Conservation (phyloP, 2,113 vertebrate species). For the Osmerus mordax region DNA sequence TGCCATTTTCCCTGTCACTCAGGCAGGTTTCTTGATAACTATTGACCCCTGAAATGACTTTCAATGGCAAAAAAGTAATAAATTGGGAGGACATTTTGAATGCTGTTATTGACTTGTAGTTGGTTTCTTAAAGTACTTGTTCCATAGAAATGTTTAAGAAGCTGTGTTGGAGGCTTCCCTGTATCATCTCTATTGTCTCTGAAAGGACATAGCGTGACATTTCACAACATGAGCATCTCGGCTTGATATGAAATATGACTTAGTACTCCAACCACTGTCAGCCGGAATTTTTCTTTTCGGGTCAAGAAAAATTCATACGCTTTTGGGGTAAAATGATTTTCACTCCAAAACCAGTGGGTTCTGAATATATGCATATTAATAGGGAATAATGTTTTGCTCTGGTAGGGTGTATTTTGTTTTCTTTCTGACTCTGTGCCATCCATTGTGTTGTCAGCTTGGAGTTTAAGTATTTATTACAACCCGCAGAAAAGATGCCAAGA, state of each 20-base stretch:
- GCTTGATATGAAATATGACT: too few species aligned
- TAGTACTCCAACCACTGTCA: slow-evolving; percentile 10
- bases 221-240: slow-evolving; percentile 30
- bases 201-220: slow-evolving; percentile 46
- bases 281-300: slow-evolving; percentile 11
- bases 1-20: not conserved
- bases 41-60: not conserved
- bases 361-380: slow-evolving; percentile 45
- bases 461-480: slow-evolving; percentile 36
- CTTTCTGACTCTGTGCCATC: slow-evolving; percentile 22
- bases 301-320: slow-evolving; percentile 14
- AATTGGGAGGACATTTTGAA: too few species aligned
- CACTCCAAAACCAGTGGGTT: slow-evolving; percentile 20
- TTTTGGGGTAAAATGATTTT: slow-evolving; percentile 13
- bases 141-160: not conserved
- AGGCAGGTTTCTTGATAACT: slow-evolving; percentile 1
- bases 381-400: slow-evolving; percentile 30
- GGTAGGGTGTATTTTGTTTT: slow-evolving; percentile 18
- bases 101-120: too few species aligned
- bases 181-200: not conserved
- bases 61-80: too few species aligned
- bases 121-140: not conserved
- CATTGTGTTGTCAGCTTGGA: slow-evolving; percentile 39
- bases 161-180: too few species aligned
- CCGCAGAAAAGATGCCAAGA: slow-evolving; percentile 15